Evolutionary conservation across 2,888 invertebrate genomes (phyloP), one percentile per base, ranked within the genome.

Genomic region (Drosophila fulvimacula): DNA sequence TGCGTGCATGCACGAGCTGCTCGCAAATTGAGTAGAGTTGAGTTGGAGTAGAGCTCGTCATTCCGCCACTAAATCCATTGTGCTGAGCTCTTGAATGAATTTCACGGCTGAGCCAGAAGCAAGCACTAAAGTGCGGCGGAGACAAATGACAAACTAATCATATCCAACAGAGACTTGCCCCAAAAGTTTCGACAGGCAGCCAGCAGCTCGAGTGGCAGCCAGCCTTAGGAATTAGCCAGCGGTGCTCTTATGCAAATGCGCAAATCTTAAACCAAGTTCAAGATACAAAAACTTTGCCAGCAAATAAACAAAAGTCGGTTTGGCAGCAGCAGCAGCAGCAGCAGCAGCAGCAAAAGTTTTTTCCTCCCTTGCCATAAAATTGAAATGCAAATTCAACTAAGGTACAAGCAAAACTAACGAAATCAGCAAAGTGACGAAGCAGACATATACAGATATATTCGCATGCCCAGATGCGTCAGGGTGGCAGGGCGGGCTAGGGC

Each of bases 371-470:
- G 49, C 69, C 72, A 77, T 77, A 53, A 88, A 88, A 90, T 86
- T 86, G 69, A 88, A 86, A 86, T 86, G 85, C 85, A 86, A 86
- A 86, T 86, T 78, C 70, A 80, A 67, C 76, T 73, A 65, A 88
- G 76, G 86, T 85, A 75, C 64, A 51, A 74, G 56, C 59, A 63
- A 79, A 87, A 89, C 80, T 82, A 76, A 89, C 85, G 59, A 82
- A 84, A 67, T 63, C 63, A 67, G 52, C 61, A 67, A 57, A 66
- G 55, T 52, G 68, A 69, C 66, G 65, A 66, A 17, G 57, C 21
- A 56, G 19, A 53, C 17, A 34, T 32, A 49, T 36, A 59, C 69
- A 71, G 30, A 57, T 55, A 64, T 52, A 61, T 69, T 38, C 70
- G 44, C 70, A 67, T 66, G 65, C 36, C 38, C 21, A 38, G 17